Conservation (phyloP, 2,888 invertebrate genomes). For the Artemia sinica region DNA sequence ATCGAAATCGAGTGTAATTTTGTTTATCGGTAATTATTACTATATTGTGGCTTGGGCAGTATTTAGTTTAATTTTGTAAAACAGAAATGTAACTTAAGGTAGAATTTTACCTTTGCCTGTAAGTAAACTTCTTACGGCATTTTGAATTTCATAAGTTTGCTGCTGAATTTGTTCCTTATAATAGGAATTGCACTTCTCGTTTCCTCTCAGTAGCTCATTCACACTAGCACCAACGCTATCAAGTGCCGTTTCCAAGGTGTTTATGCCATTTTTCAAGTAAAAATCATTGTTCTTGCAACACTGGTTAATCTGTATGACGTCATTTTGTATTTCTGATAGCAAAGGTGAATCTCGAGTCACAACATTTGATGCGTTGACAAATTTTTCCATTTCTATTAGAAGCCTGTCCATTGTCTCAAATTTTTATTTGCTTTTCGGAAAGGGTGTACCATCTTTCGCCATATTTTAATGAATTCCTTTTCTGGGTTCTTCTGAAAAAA, state of each 20-base stretch:
- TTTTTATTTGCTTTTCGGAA: conserved; percentile 19
- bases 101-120: background rate
- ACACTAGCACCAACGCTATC: conserved; percentile 12
- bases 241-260: conserved; percentile 17
- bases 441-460: conserved; percentile 22
- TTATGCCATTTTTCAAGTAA: background rate
- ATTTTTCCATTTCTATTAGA: conserved; percentile 16
- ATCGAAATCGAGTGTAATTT: background rate
- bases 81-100: no score
- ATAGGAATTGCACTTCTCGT: conserved; percentile 11
- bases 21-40: background rate
- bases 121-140: background rate
- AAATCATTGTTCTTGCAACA: conserved; percentile 20
- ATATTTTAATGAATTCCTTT: conserved; percentile 17
- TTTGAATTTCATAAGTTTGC: conserved; percentile 12
- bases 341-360: conserved; percentile 8
- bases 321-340: conserved; percentile 15
- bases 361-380: conserved; percentile 16
- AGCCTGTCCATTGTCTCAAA: conserved; percentile 20
- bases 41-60: background rate
- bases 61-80: background rate
- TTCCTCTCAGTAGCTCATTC: conserved; percentile 16
- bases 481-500: conserved; percentile 15
- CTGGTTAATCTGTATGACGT: conserved; percentile 17
- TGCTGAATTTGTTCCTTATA: conserved; percentile 16